Evolutionary conservation across 2,888 invertebrate genomes (phyloP).

Genomic region (Tortrix viridana): DNA sequence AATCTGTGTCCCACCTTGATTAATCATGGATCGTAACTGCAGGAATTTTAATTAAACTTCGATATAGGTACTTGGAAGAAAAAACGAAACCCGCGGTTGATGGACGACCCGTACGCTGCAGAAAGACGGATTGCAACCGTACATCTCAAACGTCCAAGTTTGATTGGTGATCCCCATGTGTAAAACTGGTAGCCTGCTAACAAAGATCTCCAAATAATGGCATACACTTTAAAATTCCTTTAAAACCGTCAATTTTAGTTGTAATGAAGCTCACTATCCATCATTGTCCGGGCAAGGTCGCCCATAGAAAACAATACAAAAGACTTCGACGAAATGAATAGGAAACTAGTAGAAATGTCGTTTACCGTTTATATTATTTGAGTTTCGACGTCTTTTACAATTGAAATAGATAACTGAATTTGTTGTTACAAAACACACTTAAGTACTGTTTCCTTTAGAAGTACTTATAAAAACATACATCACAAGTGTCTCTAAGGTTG

Average conservation of each 20-base stretch:
- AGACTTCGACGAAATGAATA: slow-evolving; percentile 49
- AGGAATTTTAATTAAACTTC: slow-evolving; percentile 71
- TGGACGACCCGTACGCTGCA: slow-evolving; percentile 68
- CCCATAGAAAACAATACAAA: slow-evolving; percentile 63
- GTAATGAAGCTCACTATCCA: slow-evolving; percentile 62
- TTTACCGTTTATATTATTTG: slow-evolving; percentile 39
- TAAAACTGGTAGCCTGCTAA: slow-evolving; percentile 76
- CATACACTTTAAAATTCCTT: slow-evolving; percentile 49
- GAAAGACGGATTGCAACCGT: slow-evolving; percentile 70
- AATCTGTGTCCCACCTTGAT: slow-evolving; percentile 42
- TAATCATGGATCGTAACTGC: slow-evolving; percentile 42
- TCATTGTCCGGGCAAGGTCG: slow-evolving; percentile 71
- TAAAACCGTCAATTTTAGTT: slow-evolving; percentile 47
- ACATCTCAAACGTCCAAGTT: slow-evolving; percentile 75
- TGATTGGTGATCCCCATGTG: slow-evolving; percentile 84
- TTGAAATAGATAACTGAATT: slow-evolving; percentile 8
- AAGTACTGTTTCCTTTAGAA: background rate
- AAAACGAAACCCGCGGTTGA: slow-evolving; percentile 62
- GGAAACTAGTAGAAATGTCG: slow-evolving; percentile 40
- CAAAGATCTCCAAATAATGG: slow-evolving; percentile 32
- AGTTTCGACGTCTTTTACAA: slow-evolving; percentile 1
- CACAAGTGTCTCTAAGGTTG: too few species aligned
- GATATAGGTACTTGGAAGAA: slow-evolving; percentile 64
- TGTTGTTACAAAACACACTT: background rate
- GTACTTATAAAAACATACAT: background rate